phyloP scores from a whole-genome alignment of 2,797 vertebrate species.

The Pangasius sanitwongsei region DNA sequence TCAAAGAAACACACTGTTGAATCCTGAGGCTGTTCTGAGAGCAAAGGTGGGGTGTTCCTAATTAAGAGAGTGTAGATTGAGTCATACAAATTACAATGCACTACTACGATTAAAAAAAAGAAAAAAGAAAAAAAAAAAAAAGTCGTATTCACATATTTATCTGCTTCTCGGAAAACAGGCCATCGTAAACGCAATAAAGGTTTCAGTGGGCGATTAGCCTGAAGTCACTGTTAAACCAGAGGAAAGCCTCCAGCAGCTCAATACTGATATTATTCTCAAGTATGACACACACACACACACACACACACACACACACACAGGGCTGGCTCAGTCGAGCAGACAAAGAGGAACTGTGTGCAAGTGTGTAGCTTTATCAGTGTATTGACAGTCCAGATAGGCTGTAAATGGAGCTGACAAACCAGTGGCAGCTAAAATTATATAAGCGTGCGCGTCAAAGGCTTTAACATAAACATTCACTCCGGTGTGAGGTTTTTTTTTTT shows the following conservation, averaged over 20 bases:
- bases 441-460: background rate
- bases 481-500: background rate
- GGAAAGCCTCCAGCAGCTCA: background rate
- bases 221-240: background rate
- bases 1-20: background rate
- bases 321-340: background rate
- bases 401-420: slow-evolving; percentile 14
- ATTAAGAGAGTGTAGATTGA: background rate
- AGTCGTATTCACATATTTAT: background rate
- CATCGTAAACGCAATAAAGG: background rate
- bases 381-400: slow-evolving; percentile 31
- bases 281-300: background rate
- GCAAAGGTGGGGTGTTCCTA: background rate
- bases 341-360: slow-evolving; percentile 3
- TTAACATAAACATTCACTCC: background rate
- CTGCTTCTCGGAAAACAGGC: background rate
- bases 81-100: background rate
- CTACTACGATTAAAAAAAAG: background rate
- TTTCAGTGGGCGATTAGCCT: slow-evolving; percentile 1
- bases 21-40: background rate
- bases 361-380: slow-evolving; percentile 47
- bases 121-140: background rate
- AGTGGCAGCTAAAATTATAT: slow-evolving; percentile 12
- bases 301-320: slow-evolving; percentile 14
- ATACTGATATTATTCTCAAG: slow-evolving; percentile 23